Base-by-base conservation (phyloP, 1,140 invertebrate genomes). In the Vanessa atalanta region DNA sequence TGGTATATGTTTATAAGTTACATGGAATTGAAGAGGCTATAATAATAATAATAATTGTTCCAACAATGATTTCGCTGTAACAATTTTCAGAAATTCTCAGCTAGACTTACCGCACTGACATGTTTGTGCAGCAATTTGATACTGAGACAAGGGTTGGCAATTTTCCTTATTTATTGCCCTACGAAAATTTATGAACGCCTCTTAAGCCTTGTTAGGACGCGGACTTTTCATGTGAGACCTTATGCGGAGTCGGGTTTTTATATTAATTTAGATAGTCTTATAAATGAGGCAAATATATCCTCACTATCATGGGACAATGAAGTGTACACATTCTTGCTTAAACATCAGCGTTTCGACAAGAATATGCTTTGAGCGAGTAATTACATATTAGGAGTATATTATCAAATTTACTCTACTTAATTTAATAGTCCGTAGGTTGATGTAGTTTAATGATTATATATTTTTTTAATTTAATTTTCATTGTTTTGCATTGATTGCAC, bases 101-200 rank as follows among this genome's bases (percentile, higher is more conserved):
- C 64, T 13, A 57, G 65, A 63, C 76, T 75, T 75, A 71, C 68
- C 31, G n/a, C 48, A 69, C 72, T 61, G 78, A 78, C 78, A 68
- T 81, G 74, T 81, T 79, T 77, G 80, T 79, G 70, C 69, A 75
- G 75, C 80, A 81, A 81, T 79, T 79, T 75, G 80, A 81, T 77
- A 77, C 76, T 73, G 53, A 75, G 78, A 81, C 80, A 76, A 78
- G 78, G 80, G 78, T 81, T 79, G 75, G 75, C 80, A 81, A 81
- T 81, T 79, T 79, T 76, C 78, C 61, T 79, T 81, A 81, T 81
- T 81, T 81, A 79, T 79, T 65, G 65, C 77, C 68, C 60, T 76
- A 69, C n/a, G 73, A 70, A 78, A 79, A 81, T 81, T 81, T 81
- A 81, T 77, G 77, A 77, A 81, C 75, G 76, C 55, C 77, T 73